A percentile compares a stretch with the other conserved stretches of the same genome.
phyloP scores from a whole-genome alignment of 2,888 invertebrate genomes.

The Pycnomerus fuliginosus region DNA sequence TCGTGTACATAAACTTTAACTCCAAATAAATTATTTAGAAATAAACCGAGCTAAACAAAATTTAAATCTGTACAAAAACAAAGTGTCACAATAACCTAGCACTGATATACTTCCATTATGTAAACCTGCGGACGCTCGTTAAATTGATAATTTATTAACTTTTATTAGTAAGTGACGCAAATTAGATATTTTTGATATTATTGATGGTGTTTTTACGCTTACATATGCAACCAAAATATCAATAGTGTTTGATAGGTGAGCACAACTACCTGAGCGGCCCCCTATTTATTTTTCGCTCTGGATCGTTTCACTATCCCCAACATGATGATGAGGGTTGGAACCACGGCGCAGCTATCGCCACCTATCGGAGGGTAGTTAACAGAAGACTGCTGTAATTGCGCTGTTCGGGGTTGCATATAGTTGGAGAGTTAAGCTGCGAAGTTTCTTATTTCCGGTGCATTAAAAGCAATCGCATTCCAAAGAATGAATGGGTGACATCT shows the following conservation, averaged over 20 bases:
- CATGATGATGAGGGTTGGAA: conserved; percentile 1
- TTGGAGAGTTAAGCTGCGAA: neutral
- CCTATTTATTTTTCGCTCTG: conserved; percentile 9
- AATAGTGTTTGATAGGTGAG: conserved; percentile 18
- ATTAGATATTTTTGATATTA: too few species aligned
- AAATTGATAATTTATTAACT: too few species aligned
- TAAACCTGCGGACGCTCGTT: too few species aligned
- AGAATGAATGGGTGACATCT: neutral
- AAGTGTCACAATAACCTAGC: too few species aligned
- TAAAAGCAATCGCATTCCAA: neutral
- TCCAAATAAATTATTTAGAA: too few species aligned
- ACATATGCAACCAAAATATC: conserved; percentile 23
- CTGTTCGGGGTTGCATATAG: neutral
- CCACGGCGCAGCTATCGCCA: conserved; percentile 9
- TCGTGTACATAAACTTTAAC: too few species aligned
- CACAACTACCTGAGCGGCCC: conserved; percentile 9
- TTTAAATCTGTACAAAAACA: too few species aligned
- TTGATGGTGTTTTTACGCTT: too few species aligned
- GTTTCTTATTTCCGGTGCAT: conserved; percentile 1
- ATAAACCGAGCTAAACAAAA: too few species aligned
- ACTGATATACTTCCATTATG: too few species aligned
- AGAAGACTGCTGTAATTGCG: conserved; percentile 7
- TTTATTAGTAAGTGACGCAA: too few species aligned
- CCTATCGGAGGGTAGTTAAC: conserved; percentile 10
- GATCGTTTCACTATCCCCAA: conserved; percentile 11